Conservation (phyloP, 2,113 vertebrate species). For the Protobothrops flavoviridis region DNA sequence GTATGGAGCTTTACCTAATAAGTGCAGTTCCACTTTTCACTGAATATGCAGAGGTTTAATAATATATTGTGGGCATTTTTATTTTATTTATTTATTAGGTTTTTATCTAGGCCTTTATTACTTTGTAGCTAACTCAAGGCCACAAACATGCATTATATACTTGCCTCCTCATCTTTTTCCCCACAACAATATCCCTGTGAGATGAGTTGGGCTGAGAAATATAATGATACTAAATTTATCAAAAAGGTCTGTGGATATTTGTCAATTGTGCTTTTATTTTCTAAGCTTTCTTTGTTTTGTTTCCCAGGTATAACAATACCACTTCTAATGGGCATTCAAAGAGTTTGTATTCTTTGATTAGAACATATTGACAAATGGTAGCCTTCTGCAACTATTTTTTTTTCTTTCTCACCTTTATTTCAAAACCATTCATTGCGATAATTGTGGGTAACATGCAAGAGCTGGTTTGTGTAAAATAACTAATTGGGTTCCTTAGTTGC, state of each 20-base stretch:
- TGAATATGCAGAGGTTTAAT: not conserved
- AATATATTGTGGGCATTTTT: not conserved
- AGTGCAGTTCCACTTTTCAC: not conserved
- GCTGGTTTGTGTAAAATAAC: not conserved
- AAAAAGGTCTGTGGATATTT: not conserved
- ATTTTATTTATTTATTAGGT: not conserved
- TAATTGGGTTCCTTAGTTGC: not conserved
- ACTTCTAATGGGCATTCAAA: not conserved
- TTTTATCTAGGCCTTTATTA: not conserved
- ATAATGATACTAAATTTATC: not conserved
- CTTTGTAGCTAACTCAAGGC: not conserved
- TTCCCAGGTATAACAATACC: not conserved
- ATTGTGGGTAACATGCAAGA: not conserved
- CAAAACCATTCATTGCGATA: not conserved
- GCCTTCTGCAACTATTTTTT: not conserved
- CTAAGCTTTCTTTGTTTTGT: not conserved
- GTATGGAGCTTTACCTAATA: not conserved
- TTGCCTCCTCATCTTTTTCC: not conserved
- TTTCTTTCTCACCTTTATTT: not conserved
- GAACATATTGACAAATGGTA: not conserved
- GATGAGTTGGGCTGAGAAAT: not conserved
- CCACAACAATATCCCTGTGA: not conserved
- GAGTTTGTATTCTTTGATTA: not conserved
- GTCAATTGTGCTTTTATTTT: not conserved
- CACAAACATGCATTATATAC: not conserved